phyloP scores from a whole-genome alignment of 2,888 invertebrate genomes.

The Xestia ashworthii region DNA sequence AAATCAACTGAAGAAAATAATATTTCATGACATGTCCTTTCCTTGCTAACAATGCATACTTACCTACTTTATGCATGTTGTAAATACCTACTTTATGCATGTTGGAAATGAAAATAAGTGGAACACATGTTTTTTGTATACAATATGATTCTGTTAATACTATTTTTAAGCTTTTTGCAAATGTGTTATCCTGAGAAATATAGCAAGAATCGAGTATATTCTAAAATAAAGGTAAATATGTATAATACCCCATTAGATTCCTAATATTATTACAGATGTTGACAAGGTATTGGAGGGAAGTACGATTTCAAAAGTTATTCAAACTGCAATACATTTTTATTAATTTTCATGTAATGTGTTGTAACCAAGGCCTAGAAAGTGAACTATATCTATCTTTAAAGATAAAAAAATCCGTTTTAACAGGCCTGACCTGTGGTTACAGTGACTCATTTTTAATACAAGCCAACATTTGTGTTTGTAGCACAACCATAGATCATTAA shows the following conservation, averaged over 20 bases:
- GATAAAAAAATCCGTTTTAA: not conserved
- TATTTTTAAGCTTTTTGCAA: slow-evolving; percentile 14
- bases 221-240: not conserved
- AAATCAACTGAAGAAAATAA: slow-evolving; percentile 25
- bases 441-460: slow-evolving; percentile 12
- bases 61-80: not conserved
- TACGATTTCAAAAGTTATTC: not conserved
- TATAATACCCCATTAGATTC: not conserved
- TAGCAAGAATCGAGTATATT: not conserved
- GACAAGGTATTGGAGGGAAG: not conserved
- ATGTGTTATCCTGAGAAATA: slow-evolving; percentile 7
- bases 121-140: slow-evolving; percentile 19
- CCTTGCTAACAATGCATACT: slow-evolving; percentile 2
- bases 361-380: not conserved
- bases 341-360: not conserved
- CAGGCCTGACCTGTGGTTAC: not conserved
- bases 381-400: not conserved
- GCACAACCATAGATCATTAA: slow-evolving; percentile 10
- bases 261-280: not conserved
- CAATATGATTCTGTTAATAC: slow-evolving; percentile 10
- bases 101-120: slow-evolving; percentile 31
- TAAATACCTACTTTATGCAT: slow-evolving; percentile 6
- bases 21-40: slow-evolving; percentile 23
- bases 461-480: slow-evolving; percentile 7
- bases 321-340: not conserved